phyloP scores from a whole-genome alignment of 2,797 vertebrate species.

The Gila robusta region DNA sequence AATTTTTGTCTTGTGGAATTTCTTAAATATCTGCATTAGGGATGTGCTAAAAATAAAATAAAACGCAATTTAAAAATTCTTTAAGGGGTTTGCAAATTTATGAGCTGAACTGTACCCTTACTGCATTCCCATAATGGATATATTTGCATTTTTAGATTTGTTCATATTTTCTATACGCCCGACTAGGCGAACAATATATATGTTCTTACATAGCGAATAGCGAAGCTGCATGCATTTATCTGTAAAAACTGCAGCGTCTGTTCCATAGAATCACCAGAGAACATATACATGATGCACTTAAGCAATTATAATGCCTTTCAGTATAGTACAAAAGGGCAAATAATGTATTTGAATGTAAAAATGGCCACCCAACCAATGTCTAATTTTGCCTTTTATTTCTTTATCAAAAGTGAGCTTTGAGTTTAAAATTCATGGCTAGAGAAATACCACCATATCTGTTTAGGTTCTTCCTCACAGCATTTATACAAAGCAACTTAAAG shows the following conservation, averaged over 20 bases:
- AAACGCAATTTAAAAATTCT: neutral
- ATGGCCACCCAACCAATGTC: conserved; percentile 75
- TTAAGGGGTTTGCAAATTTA: conserved; percentile 1
- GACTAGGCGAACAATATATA: conserved; percentile 30
- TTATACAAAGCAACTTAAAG: conserved; percentile 83
- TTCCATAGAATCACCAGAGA: conserved; percentile 80
- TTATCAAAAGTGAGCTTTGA: conserved; percentile 79
- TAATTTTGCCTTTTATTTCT: conserved; percentile 74
- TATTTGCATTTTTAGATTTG: conserved; percentile 20
- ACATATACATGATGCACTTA: conserved; percentile 83
- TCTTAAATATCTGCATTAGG: neutral
- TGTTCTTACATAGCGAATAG: conserved; percentile 52
- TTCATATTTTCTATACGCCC: conserved; percentile 15
- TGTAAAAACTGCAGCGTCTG: conserved; percentile 69
- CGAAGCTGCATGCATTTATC: conserved; percentile 79
- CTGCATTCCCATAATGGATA: conserved; percentile 4
- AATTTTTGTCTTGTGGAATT: conserved; percentile 8
- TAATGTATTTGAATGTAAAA: conserved; percentile 83
- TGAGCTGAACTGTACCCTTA: conserved; percentile 28
- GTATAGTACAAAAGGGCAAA: conserved; percentile 76
- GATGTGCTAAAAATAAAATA: neutral
- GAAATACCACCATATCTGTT: conserved; percentile 77
- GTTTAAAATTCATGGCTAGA: conserved; percentile 72
- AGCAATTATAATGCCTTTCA: conserved; percentile 79
- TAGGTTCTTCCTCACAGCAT: conserved; percentile 83